These are phyloP conservation scores for Tenthredo scrophulariae DNA, from an alignment of 2,888 invertebrate genomes.

Conservation along the genomic window DNA sequence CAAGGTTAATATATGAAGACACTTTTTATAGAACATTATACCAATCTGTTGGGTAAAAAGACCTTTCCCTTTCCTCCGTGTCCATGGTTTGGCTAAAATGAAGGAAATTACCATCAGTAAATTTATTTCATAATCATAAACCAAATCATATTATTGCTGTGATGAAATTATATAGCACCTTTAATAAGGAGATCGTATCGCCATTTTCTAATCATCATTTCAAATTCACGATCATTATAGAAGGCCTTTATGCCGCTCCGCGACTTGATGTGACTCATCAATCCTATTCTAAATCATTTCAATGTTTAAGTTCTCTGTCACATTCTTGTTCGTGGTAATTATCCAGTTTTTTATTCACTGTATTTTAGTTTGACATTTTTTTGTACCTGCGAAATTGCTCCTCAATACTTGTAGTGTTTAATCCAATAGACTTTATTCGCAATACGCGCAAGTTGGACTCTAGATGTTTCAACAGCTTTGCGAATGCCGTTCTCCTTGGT, in stretches of 20 bases:
- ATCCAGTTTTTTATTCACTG: not conserved
- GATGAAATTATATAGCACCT: constrained; percentile 2
- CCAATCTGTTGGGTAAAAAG: constrained; percentile 58
- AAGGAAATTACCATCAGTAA: not conserved
- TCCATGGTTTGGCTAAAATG: constrained; percentile 56
- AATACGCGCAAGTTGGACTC: constrained; percentile 56
- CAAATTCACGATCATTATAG: constrained; percentile 33
- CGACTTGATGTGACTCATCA: constrained; percentile 56
- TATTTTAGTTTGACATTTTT: not conserved
- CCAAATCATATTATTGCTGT: not conserved
- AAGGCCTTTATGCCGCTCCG: not conserved
- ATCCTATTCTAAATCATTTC: constrained; percentile 58
- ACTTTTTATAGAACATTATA: constrained; percentile 61
- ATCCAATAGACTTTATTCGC: constrained; percentile 56
- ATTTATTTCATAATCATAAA: not conserved
- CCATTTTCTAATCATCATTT: constrained; percentile 49
- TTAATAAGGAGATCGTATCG: constrained; percentile 10
- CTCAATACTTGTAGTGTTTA: constrained; percentile 61
- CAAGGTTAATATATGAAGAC: constrained; percentile 57
- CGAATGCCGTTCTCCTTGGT: constrained; percentile 56
- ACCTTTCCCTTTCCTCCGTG: constrained; percentile 32
- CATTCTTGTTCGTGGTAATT: not conserved
- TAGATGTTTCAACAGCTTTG: constrained; percentile 62
- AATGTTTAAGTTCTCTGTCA: not conserved
- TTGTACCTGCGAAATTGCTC: constrained; percentile 61